phyloP scores from a whole-genome alignment of 2,888 invertebrate species.

The Linnaemya vulpina region DNA sequence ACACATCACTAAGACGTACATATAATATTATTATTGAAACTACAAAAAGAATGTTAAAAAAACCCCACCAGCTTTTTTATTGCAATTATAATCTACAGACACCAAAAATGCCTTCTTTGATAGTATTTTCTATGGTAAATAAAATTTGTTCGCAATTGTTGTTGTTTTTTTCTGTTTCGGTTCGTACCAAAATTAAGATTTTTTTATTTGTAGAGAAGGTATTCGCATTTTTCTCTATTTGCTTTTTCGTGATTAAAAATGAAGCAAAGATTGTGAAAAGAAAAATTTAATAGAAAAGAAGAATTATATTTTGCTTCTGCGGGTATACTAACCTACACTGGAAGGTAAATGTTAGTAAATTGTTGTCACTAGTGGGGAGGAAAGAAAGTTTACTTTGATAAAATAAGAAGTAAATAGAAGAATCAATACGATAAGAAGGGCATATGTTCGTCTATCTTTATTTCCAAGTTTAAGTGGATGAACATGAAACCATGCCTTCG shows the following conservation, averaged over 20 bases:
- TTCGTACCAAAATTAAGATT: constrained; percentile 50
- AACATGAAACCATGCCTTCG: too few relatives aligned
- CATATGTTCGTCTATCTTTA: too few relatives aligned
- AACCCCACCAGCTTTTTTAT: constrained; percentile 41
- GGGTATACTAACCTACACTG: constrained; percentile 37
- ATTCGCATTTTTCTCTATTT: constrained; percentile 6
- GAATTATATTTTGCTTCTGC: constrained; percentile 27
- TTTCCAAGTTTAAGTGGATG: too few relatives aligned
- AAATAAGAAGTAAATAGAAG: too few relatives aligned
- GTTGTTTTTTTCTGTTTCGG: constrained; percentile 37
- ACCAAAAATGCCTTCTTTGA: constrained; percentile 37
- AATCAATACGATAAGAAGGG: too few relatives aligned
- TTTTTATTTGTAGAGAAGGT: constrained; percentile 55
- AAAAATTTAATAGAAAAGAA: constrained; percentile 53
- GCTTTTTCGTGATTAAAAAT: constrained; percentile 60
- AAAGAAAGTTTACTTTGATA: too few relatives aligned
- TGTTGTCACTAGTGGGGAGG: background rate
- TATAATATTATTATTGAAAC: constrained; percentile 46
- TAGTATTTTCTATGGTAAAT: constrained; percentile 26
- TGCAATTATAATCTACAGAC: constrained; percentile 56
- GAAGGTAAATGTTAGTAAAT: constrained; percentile 37
- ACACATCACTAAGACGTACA: too few relatives aligned
- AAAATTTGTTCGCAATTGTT: constrained; percentile 44
- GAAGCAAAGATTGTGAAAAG: constrained; percentile 56
- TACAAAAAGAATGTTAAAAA: constrained; percentile 46